phyloP scores from a whole-genome alignment of 1,140 invertebrate genomes.

The Caenorhabditis latens region DNA sequence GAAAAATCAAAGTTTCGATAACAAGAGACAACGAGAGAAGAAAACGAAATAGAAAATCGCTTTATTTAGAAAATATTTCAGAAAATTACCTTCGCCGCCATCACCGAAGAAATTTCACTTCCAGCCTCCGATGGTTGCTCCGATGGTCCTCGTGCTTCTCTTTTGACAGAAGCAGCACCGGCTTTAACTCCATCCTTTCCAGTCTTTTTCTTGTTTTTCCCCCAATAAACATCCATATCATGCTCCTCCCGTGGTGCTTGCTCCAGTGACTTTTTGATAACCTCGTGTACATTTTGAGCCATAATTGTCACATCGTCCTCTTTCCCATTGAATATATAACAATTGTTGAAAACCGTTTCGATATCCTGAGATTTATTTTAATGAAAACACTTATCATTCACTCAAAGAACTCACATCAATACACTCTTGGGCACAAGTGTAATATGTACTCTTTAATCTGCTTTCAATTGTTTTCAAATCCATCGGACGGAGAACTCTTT shows the following conservation, averaged over 20 bases:
- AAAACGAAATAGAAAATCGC: no score
- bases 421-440: constrained; percentile 94
- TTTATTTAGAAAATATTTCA: no score
- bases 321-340: constrained; percentile 98
- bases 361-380: constrained; percentile 85
- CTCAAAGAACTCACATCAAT: constrained; percentile 82
- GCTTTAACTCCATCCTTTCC: background rate
- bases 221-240: constrained; percentile 44
- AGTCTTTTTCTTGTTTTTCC: constrained; percentile 33
- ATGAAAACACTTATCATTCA: no score
- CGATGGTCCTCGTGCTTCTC: background rate
- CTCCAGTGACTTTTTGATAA: constrained; percentile 69
- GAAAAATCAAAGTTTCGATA: no score
- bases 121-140: constrained; percentile 5
- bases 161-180: background rate
- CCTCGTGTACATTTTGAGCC: constrained; percentile 79
- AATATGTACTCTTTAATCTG: constrained; percentile 94
- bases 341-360: constrained; percentile 98
- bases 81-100: background rate
- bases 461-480: constrained; percentile 98
- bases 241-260: constrained; percentile 24
- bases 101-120: background rate
- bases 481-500: constrained; percentile 95
- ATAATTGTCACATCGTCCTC: constrained; percentile 96
- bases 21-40: no score